Base-by-base conservation (phyloP, 1,140 invertebrate species). In the Andricus grossulariae region DNA sequence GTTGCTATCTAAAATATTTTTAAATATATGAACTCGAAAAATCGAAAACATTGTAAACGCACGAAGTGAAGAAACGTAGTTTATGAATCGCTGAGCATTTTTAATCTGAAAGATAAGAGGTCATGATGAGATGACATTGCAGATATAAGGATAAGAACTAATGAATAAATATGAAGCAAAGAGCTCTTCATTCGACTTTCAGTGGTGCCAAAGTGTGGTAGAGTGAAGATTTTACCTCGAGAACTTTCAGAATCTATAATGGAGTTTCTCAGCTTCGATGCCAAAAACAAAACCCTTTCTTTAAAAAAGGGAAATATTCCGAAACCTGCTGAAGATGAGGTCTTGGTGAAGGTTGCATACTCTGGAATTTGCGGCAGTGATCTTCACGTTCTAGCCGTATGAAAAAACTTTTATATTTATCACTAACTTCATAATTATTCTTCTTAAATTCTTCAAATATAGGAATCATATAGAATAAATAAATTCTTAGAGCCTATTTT, bases 311-410 rank as follows among this genome's bases (percentile, higher is more conserved):
- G 90, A 8, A 89, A 89, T 15, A 89, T 93, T 50, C 94, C 94
- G 0, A 84, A 86, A 72, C 86, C 93, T 2, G 79, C 80, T 0
- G 83, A 89, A 0, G 18, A 84, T 49, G 92, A 94, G 21, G 92
- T 94, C 15, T 88, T 95, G n/a, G 91, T 95, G 2, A 92, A 92
- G 84, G 93, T 95, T 0, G 91, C 92, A 32, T 94, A 93, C 84
- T 88, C 93, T 3, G 95, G 95, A 2, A 93, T 97, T 45, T 97
- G 96, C 89, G 95, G 95, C 2, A 96, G 95, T 19, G 96, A 97
- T 90, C 91, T 96, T 0, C 95, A 96, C 84, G 95, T 96, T 83
- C 92, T 94, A 13, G 91, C 93, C 87, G 94, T 94, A 89, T 87
- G 81, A 52, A 21, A 66, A 25, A 66, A 18, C 71, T 66, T 51